Evolutionary conservation across 1,140 invertebrate genomes (phyloP).

Genomic region (Liolophura sinensis): DNA sequence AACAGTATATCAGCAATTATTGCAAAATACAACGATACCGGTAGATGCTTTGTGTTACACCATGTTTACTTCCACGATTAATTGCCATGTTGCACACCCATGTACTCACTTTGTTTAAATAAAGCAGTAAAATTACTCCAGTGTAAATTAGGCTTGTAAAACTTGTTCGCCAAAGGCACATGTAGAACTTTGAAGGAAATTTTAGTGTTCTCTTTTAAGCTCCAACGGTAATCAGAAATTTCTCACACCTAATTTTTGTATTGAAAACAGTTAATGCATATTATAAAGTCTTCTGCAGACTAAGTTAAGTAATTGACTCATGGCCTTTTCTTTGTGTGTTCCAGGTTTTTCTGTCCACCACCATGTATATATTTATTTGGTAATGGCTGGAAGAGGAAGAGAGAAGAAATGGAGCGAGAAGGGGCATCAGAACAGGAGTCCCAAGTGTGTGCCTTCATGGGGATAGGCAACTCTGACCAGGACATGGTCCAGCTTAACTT

Average conservation of each 20-base stretch:
- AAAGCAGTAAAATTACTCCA: too few species aligned
- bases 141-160: too few species aligned
- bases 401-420: slow-evolving; percentile 66
- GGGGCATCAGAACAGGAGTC: slow-evolving; percentile 49
- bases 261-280: too few species aligned
- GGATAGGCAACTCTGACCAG: slow-evolving; percentile 97
- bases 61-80: background rate
- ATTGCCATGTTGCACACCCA: too few species aligned
- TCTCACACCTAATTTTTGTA: too few species aligned
- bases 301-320: too few species aligned
- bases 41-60: background rate
- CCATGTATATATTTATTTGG: slow-evolving; percentile 98
- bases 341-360: slow-evolving; percentile 95
- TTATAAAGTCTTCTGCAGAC: too few species aligned
- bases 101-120: too few species aligned
- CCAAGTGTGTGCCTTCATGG: slow-evolving; percentile 96
- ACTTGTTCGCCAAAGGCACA: too few species aligned
- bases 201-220: too few species aligned
- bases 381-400: slow-evolving; percentile 93
- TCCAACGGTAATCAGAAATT: too few species aligned
- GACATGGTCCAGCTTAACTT: slow-evolving; percentile 99
- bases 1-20: background rate
- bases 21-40: background rate
- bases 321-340: slow-evolving; percentile 12
- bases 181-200: too few species aligned